phyloP scores from a whole-genome alignment of 2,888 invertebrate genomes.

The Neoaliturus tenellus region DNA sequence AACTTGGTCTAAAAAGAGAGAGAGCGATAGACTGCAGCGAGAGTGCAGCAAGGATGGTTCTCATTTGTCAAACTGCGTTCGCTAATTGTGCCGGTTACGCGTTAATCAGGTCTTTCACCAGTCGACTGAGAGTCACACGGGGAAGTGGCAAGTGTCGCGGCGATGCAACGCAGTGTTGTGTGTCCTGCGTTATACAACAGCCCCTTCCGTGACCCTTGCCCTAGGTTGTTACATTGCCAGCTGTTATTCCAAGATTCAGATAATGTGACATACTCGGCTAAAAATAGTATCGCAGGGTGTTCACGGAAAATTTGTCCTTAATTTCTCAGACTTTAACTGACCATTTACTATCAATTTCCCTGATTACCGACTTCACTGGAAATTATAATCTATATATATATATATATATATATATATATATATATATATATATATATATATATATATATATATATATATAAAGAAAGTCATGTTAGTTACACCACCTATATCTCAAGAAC shows the following conservation, averaged over 20 bases:
- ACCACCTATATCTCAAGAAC: too few species aligned
- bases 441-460: too few species aligned
- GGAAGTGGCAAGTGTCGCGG: neutral
- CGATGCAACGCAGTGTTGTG: neutral
- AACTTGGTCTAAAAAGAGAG: neutral
- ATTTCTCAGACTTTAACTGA: too few species aligned
- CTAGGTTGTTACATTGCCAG: neutral
- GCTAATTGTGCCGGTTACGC: neutral
- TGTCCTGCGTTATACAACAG: conserved; percentile 4
- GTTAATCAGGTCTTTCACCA: conserved; percentile 4
- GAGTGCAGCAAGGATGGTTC: neutral
- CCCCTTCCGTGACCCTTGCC: neutral
- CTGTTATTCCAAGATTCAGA: neutral
- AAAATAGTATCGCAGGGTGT: too few species aligned
- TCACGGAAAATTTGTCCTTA: too few species aligned
- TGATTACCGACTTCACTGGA: too few species aligned
- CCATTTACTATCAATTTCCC: too few species aligned
- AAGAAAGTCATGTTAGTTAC: too few species aligned
- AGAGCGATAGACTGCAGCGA: neutral
- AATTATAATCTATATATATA: too few species aligned
- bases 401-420: too few species aligned
- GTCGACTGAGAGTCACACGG: neutral
- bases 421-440: too few species aligned
- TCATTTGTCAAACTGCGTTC: neutral
- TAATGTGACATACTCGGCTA: too few species aligned